phyloP scores from a whole-genome alignment of 2,113 vertebrate genomes.

The Cheilinus undulatus region DNA sequence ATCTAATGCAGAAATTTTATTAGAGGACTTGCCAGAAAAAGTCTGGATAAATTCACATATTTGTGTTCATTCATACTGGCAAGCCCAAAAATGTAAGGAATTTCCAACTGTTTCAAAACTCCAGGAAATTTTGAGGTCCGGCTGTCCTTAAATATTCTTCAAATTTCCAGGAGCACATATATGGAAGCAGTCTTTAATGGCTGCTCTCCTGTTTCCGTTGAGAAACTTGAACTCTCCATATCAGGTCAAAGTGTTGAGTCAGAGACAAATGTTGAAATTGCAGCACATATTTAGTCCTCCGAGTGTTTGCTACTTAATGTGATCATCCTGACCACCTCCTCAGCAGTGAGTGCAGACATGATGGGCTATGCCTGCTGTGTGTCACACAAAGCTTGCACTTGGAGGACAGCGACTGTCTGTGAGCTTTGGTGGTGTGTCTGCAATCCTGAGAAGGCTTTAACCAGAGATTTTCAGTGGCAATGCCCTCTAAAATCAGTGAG shows the following conservation, averaged over 20 bases:
- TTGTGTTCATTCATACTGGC: too few relatives aligned
- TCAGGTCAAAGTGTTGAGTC: not conserved
- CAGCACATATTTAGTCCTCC: not conserved
- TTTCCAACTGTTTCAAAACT: too few relatives aligned
- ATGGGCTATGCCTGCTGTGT: slow-evolving; percentile 19
- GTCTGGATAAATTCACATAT: too few relatives aligned
- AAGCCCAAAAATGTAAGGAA: too few relatives aligned
- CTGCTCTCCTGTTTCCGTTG: not conserved
- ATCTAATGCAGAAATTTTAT: too few relatives aligned
- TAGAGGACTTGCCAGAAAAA: too few relatives aligned
- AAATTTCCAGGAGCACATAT: too few relatives aligned
- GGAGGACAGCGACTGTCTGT: slow-evolving; percentile 52
- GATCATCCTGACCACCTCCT: not conserved
- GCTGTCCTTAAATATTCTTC: too few relatives aligned
- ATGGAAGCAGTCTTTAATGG: too few relatives aligned
- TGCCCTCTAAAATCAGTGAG: not conserved
- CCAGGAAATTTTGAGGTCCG: too few relatives aligned
- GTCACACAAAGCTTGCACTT: slow-evolving; percentile 14
- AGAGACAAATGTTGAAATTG: not conserved
- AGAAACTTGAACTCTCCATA: not conserved
- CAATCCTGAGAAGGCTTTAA: slow-evolving; percentile 52
- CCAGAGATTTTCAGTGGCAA: slow-evolving; percentile 38
- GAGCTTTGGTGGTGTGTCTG: slow-evolving; percentile 41
- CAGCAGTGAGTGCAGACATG: not conserved
- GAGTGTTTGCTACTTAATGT: not conserved